Percentiles rank a stretch among this genome's conserved stretches.
Conservation (phyloP, 2,113 vertebrate species). For the Gobio gobio region DNA sequence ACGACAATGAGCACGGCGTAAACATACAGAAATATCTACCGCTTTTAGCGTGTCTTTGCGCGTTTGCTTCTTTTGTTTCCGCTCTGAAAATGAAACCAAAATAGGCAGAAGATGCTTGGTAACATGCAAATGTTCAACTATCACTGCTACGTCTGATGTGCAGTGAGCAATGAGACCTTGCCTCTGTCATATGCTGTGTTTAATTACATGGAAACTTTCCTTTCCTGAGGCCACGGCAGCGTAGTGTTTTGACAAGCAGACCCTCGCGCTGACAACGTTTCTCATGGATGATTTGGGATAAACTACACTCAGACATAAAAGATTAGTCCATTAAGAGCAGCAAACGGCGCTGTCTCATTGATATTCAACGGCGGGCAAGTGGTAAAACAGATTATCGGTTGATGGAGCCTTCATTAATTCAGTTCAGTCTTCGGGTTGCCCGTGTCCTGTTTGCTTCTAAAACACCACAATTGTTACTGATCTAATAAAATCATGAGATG, state of each 20-base stretch:
- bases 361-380: conserved; percentile 46
- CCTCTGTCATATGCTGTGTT: conserved; percentile 54
- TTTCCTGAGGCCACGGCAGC: conserved; percentile 43
- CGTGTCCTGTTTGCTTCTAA: conserved; percentile 33
- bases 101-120: conserved; percentile 49
- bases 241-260: conserved; percentile 59
- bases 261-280: conserved; percentile 50
- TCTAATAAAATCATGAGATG: conserved; percentile 77
- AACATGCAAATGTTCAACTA: conserved; percentile 51
- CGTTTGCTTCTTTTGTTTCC: conserved; percentile 52
- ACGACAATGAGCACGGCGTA: conserved; percentile 40
- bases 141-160: conserved; percentile 49
- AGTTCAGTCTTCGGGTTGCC: conserved; percentile 54
- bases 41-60: conserved; percentile 40
- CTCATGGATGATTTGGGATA: conserved; percentile 55
- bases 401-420: conserved; percentile 57
- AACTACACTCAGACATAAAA: conserved; percentile 56
- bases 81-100: conserved; percentile 50
- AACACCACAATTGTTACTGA: conserved; percentile 63
- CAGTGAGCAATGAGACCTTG: conserved; percentile 47
- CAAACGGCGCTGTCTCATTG: conserved; percentile 47
- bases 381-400: conserved; percentile 58
- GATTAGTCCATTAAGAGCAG: conserved; percentile 58
- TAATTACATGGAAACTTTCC: conserved; percentile 55
- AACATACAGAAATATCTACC: conserved; percentile 50